Base-by-base conservation (phyloP, 1,140 invertebrate species). In the Cataglyphis hispanica region DNA sequence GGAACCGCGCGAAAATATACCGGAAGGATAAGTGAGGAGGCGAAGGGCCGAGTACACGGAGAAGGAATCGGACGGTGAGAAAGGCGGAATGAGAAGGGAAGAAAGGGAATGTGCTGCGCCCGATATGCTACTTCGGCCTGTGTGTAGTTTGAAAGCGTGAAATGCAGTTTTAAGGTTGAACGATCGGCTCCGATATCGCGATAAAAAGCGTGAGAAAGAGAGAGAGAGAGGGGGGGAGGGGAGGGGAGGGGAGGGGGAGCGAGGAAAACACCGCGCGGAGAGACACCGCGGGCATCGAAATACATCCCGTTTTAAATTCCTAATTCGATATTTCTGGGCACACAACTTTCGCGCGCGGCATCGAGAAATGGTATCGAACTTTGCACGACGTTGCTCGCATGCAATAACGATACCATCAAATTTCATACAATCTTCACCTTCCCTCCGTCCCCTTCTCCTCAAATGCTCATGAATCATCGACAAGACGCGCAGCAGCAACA, bases 1-100 rank as follows among this genome's bases (percentile, higher is more conserved):
- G 86, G 88, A 89, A 89, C 72, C 77, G 88, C 77, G 87, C 77
- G 86, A 87, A 87, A 69, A 84, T 81, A 64, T 80, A 87, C 85
- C 61, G 66, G 31, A 50, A 50, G 81, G 61, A 11, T 58, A 78
- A 8, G 22, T n/a, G 11, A 66, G 40, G 31, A 22, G 37, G 27
- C 34, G 37, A 19, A 37, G 13, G 11, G 40, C 27, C 31, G 16
- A 10, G 34, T 1, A 60, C 19, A 16, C 34, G 84, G 25, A 31
- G 40, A 19, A 37, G 19, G 2, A 25, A 22, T 56, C 25, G 50
- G 1, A 2, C 25, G 58, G 19, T 16, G 50, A 31, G 56, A 40
- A 31, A 16, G 56, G 31, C 25, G 84, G n/a, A 86, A 63, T 75
- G 66, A 86, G 56, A 86, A 72, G 74, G 46, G 46, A 74, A 84